Conservation (phyloP, 2,888 invertebrate species). For the Drosophila borborema region DNA sequence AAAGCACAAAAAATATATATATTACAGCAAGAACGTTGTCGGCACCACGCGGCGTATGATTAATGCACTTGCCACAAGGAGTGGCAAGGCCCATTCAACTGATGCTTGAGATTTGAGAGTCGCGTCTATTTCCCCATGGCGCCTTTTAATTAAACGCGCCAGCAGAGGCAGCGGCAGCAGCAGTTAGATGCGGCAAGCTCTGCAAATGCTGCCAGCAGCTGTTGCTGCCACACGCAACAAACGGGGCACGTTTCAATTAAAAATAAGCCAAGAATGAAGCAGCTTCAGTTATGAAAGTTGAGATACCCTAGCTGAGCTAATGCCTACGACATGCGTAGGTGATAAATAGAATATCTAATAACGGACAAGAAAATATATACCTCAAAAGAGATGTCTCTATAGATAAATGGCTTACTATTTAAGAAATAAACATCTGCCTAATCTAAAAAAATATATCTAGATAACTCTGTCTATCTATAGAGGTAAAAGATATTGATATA, state of each 20-base stretch:
- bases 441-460: no score
- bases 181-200: conserved; percentile 39
- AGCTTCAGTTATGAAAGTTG: no score
- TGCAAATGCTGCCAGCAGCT: conserved; percentile 64
- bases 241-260: conserved; percentile 85
- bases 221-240: conserved; percentile 81
- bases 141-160: conserved; percentile 70
- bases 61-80: conserved; percentile 54
- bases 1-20: background rate
- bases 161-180: conserved; percentile 6
- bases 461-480: no score
- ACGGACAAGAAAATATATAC: no score
- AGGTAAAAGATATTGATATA: no score
- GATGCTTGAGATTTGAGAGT: conserved; percentile 58
- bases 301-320: conserved; percentile 14
- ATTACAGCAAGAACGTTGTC: background rate
- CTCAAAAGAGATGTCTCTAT: no score
- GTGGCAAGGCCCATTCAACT: conserved; percentile 44
- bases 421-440: no score
- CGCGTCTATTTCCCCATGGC: conserved; percentile 46
- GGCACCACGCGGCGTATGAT: conserved; percentile 59
- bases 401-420: no score
- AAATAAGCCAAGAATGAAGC: conserved; percentile 25
- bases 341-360: background rate
- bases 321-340: background rate